Conservation (phyloP, 2,888 invertebrate species). For the Macrosiphum euphorbiae region DNA sequence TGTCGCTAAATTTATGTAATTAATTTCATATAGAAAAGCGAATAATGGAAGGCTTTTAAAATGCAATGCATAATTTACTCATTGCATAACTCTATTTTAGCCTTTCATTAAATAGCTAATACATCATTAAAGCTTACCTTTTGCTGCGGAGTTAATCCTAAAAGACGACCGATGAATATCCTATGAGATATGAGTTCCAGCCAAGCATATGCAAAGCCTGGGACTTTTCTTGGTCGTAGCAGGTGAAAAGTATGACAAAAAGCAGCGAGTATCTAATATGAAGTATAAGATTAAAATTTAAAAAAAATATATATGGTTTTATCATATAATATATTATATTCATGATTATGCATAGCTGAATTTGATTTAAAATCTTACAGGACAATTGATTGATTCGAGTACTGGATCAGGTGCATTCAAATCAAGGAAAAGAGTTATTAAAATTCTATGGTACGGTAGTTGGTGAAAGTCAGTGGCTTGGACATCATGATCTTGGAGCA, state of each 20-base stretch:
- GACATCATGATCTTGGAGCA: constrained; percentile 96
- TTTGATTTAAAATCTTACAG: constrained; percentile 14
- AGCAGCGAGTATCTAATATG: constrained; percentile 83
- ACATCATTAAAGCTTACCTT: constrained; percentile 73
- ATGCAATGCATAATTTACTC: background rate
- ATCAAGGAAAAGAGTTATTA: constrained; percentile 96
- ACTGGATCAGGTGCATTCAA: constrained; percentile 94
- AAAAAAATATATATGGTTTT: constrained; percentile 25
- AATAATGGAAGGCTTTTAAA: constrained; percentile 49
- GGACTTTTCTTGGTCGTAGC: constrained; percentile 90
- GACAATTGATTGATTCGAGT: constrained; percentile 93
- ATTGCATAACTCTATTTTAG: background rate
- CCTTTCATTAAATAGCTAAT: constrained; percentile 30
- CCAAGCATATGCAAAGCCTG: constrained; percentile 99
- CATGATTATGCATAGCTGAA: constrained; percentile 72
- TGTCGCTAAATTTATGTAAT: constrained; percentile 48
- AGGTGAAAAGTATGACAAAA: constrained; percentile 97
- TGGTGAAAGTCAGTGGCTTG: constrained; percentile 93
- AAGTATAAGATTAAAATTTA: constrained; percentile 65
- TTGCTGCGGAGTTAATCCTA: constrained; percentile 91
- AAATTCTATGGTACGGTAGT: constrained; percentile 95
- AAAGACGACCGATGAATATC: constrained; percentile 92
- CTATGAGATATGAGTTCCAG: constrained; percentile 97
- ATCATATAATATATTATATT: too few relatives aligned
- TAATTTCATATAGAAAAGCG: constrained; percentile 25